Evolutionary conservation across 2,888 invertebrate species (phyloP).

Genomic region (Drosophila prostipennis): DNA sequence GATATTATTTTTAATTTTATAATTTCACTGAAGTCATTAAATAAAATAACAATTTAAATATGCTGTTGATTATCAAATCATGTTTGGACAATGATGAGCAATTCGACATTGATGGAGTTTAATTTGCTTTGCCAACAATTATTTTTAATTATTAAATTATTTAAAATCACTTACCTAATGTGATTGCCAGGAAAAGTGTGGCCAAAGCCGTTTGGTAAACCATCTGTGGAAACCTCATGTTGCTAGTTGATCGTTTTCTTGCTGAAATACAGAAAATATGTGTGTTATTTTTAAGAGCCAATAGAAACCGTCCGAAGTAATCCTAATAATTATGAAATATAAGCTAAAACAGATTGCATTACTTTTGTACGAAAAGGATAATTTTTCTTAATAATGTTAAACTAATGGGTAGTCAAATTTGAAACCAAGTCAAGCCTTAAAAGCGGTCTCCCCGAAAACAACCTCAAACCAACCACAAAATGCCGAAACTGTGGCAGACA

Average conservation of each 20-base stretch:
- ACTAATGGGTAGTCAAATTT: neutral
- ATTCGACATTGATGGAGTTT: neutral
- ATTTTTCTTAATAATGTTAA: neutral
- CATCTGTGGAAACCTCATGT: slow-evolving; percentile 56
- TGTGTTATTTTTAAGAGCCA: neutral
- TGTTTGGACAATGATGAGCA: neutral
- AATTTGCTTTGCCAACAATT: neutral
- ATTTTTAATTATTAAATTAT: neutral
- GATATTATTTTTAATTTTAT: neutral
- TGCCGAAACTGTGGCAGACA: slow-evolving; percentile 28
- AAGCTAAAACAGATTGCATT: no score
- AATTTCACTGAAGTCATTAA: neutral
- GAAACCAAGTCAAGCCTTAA: neutral
- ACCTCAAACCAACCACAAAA: slow-evolving; percentile 22
- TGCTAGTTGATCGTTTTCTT: slow-evolving; percentile 7
- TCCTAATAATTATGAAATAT: no score
- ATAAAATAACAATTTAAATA: neutral
- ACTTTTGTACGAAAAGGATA: neutral
- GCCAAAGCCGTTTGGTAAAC: slow-evolving; percentile 40
- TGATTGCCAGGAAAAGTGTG: slow-evolving; percentile 41
- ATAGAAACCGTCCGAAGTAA: no score
- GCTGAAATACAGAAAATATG: slow-evolving; percentile 31
- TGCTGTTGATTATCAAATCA: neutral
- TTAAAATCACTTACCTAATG: slow-evolving; percentile 54
- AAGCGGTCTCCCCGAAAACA: neutral